Conservation (phyloP, 2,888 invertebrate genomes). For the Tetragonula carbonaria region DNA sequence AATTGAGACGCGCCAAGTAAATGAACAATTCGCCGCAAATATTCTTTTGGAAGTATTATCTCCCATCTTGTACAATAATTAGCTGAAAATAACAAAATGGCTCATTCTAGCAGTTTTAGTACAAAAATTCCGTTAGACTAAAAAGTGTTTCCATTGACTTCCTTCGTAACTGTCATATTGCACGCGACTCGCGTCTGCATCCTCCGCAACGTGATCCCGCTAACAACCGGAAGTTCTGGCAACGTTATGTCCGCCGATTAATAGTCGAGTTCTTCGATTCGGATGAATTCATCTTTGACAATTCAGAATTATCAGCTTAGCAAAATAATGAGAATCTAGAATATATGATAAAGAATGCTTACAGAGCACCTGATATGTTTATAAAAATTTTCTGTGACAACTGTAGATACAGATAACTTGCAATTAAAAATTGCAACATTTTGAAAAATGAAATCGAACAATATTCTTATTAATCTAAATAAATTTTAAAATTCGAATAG, state of each 20-base stretch:
- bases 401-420: too few relatives aligned
- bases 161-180: slow-evolving; percentile 69
- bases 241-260: slow-evolving; percentile 43
- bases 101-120: neutral
- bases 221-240: slow-evolving; percentile 58
- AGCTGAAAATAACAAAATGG: neutral
- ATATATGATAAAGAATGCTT: too few relatives aligned
- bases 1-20: too few relatives aligned
- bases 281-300: neutral
- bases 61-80: neutral
- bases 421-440: too few relatives aligned
- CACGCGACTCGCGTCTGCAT: slow-evolving; percentile 66
- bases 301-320: too few relatives aligned
- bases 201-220: slow-evolving; percentile 64
- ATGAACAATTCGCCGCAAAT: neutral
- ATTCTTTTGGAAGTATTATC: neutral
- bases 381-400: too few relatives aligned
- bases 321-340: too few relatives aligned
- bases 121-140: slow-evolving; percentile 60
- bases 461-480: too few relatives aligned
- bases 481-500: too few relatives aligned
- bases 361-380: too few relatives aligned
- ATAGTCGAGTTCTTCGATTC: neutral
- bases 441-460: too few relatives aligned
- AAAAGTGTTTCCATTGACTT: slow-evolving; percentile 55